Evolutionary conservation across 2,113 vertebrate species (phyloP).

Genomic region (Baryphthengus martii): DNA sequence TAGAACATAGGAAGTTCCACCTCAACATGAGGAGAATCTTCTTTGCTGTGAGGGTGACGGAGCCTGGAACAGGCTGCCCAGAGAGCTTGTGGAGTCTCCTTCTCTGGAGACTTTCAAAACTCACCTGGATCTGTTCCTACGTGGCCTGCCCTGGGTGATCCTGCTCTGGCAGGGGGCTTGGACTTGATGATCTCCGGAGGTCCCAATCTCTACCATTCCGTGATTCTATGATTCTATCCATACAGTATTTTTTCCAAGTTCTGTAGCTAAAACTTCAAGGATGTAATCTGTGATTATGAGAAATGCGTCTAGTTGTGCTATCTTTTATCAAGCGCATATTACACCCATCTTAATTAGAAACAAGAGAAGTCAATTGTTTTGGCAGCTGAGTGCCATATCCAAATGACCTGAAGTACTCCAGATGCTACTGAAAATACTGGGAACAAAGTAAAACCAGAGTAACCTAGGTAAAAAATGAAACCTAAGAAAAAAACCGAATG

Average conservation of each 20-base stretch:
- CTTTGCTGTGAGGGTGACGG: too few species aligned
- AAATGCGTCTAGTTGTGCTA: neutral
- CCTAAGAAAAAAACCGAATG: neutral
- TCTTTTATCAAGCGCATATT: neutral
- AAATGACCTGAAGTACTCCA: rapidly evolving
- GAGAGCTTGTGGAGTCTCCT: too few species aligned
- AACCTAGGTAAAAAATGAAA: neutral
- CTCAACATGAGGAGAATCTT: too few species aligned
- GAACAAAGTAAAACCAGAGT: neutral
- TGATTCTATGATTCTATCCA: too few species aligned
- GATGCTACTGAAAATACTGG: neutral
- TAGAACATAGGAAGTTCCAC: too few species aligned
- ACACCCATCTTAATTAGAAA: neutral
- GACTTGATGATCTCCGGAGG: too few species aligned
- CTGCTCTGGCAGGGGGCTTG: too few species aligned
- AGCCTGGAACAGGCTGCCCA: too few species aligned
- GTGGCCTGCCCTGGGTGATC: too few species aligned
- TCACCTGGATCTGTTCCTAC: too few species aligned
- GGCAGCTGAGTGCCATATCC: neutral
- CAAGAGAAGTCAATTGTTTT: neutral
- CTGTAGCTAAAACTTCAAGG: neutral
- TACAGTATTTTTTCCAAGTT: neutral
- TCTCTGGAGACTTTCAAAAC: too few species aligned
- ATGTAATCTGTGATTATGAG: neutral
- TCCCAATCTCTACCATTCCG: too few species aligned